Conservation (phyloP, 2,888 invertebrate species). For the Diarsia rubi region DNA sequence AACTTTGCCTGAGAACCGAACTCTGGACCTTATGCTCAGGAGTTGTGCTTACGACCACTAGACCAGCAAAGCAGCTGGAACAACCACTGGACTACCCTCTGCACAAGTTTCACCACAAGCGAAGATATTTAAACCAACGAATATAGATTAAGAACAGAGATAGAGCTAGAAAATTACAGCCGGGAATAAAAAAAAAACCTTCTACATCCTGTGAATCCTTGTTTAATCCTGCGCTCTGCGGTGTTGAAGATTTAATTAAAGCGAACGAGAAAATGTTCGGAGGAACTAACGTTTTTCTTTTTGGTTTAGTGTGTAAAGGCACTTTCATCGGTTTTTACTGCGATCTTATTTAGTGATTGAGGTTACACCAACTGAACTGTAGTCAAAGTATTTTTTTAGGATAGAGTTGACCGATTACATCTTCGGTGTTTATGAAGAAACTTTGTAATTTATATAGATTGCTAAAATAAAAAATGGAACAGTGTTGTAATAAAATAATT, state of each 20-base stretch:
- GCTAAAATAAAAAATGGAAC: background rate
- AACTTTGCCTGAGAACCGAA: too few relatives aligned
- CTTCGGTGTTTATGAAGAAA: background rate
- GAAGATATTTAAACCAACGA: background rate
- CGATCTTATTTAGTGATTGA: background rate
- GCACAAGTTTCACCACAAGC: background rate
- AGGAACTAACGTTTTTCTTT: constrained; percentile 18
- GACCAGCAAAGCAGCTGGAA: too few relatives aligned
- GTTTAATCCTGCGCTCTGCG: constrained; percentile 40
- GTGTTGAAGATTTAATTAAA: constrained; percentile 50
- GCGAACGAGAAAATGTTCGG: constrained; percentile 36
- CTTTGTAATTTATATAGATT: background rate
- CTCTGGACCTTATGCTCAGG: too few relatives aligned
- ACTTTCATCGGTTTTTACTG: constrained; percentile 16
- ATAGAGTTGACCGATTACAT: background rate
- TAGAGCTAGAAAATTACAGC: constrained; percentile 14
- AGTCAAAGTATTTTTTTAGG: background rate
- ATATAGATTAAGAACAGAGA: constrained; percentile 3
- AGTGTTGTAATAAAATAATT: background rate
- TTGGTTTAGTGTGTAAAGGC: constrained; percentile 25
- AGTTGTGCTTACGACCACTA: too few relatives aligned
- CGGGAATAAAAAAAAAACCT: constrained; percentile 27
- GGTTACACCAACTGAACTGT: background rate
- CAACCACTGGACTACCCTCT: background rate
- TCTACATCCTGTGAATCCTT: constrained; percentile 28